Evolutionary conservation across 1,140 invertebrate species (phyloP).

Genomic region (Euwallacea similis): DNA sequence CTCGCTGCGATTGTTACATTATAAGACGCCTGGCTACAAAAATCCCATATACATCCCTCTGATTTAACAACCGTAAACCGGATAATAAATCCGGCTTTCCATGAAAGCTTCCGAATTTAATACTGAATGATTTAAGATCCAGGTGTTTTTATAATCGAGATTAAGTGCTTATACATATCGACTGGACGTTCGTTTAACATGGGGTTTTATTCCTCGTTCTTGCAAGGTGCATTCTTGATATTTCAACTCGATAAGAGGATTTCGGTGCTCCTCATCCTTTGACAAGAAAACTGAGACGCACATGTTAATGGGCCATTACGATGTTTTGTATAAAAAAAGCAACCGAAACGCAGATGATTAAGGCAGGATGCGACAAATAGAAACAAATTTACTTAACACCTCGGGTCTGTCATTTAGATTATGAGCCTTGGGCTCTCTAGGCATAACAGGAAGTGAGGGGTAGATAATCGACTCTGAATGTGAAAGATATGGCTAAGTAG

Average conservation of each 20-base stretch:
- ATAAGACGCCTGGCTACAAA: slow-evolving; percentile 3
- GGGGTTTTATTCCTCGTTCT: not conserved
- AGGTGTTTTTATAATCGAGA: slow-evolving; percentile 28
- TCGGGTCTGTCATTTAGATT: slow-evolving; percentile 29
- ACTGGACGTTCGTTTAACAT: slow-evolving; percentile 23
- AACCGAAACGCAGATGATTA: slow-evolving; percentile 29
- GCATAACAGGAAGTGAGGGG: slow-evolving; percentile 32
- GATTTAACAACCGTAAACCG: slow-evolving; percentile 13
- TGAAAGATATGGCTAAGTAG: slow-evolving; percentile 11
- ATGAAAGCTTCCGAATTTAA: slow-evolving; percentile 23
- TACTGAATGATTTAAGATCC: slow-evolving; percentile 25
- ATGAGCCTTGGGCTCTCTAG: slow-evolving; percentile 19
- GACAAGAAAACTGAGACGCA: slow-evolving; percentile 6
- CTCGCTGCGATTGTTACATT: not conserved
- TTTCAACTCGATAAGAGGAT: too few species aligned
- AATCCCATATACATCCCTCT: slow-evolving; percentile 3
- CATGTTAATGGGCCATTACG: slow-evolving; percentile 21
- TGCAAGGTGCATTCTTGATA: not conserved
- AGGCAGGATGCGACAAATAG: slow-evolving; percentile 36
- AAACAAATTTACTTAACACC: slow-evolving; percentile 36
- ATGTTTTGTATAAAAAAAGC: slow-evolving; percentile 15
- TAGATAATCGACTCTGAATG: slow-evolving; percentile 23
- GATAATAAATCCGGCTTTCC: slow-evolving; percentile 12
- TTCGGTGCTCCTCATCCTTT: not conserved
- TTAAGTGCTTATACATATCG: slow-evolving; percentile 23